Percentiles rank a stretch among this genome's conserved stretches.
These are phyloP conservation scores for Rhinichthys osculus DNA, from an alignment of 2,797 vertebrate genomes.

Conservation along the genomic window DNA sequence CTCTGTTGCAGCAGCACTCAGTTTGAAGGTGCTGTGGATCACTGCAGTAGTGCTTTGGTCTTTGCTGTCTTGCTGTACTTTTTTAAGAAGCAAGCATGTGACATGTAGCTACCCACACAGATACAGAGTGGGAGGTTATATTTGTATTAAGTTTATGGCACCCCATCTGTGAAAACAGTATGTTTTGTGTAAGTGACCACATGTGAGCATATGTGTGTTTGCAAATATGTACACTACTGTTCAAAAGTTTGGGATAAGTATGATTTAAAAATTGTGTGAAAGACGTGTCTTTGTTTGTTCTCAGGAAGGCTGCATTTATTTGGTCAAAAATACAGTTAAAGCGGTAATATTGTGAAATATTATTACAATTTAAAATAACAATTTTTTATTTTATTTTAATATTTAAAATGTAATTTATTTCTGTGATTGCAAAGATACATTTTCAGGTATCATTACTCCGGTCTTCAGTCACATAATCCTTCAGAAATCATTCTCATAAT, in stretches of 20 bases:
- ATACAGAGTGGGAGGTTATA: constrained; percentile 25
- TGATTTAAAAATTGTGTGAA: neutral
- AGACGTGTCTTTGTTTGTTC: neutral
- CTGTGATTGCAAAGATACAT: no score
- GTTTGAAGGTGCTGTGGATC: constrained; percentile 13
- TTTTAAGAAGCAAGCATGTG: constrained; percentile 20
- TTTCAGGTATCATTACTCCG: no score
- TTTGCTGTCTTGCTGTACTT: constrained; percentile 9
- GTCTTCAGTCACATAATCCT: neutral
- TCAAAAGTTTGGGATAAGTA: neutral
- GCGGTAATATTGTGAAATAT: no score
- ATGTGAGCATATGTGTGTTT: constrained; percentile 1
- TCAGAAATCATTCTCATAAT: neutral
- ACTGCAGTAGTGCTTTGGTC: constrained; percentile 23
- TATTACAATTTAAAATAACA: no score
- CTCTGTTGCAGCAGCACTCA: constrained; percentile 10
- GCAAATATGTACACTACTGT: neutral
- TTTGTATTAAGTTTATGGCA: constrained; percentile 25
- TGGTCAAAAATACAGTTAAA: no score
- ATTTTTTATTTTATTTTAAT: no score
- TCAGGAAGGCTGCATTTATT: neutral
- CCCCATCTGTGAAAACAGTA: neutral
- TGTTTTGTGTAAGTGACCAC: neutral
- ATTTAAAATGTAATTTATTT: no score
- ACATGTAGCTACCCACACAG: constrained; percentile 19